Conservation (phyloP, 2,888 invertebrate species). For the Pandemis corylana region DNA sequence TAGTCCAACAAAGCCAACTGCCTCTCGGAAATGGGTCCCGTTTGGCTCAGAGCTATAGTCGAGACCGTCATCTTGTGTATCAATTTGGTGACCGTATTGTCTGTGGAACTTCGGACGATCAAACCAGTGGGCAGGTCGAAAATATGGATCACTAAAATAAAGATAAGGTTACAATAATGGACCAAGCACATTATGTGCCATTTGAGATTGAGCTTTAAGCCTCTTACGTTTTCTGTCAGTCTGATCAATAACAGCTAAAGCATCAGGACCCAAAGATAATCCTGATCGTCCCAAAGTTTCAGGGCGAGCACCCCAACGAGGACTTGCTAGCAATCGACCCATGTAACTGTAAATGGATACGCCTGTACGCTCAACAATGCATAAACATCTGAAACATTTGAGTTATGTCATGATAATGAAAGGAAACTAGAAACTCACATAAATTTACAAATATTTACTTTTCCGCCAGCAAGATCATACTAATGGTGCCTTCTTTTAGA, state of each 20-base stretch:
- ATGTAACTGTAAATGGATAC: constrained; percentile 97
- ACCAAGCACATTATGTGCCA: too few species aligned
- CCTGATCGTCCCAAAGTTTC: constrained; percentile 91
- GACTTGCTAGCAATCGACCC: constrained; percentile 93
- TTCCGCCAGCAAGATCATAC: constrained; percentile 91
- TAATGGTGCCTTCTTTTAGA: constrained; percentile 93
- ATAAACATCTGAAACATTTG: constrained; percentile 89
- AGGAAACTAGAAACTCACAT: too few species aligned
- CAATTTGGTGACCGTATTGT: constrained; percentile 89
- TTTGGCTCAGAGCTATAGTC: constrained; percentile 93
- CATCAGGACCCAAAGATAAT: constrained; percentile 94
- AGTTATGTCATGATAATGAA: neutral
- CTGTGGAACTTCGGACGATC: constrained; percentile 88
- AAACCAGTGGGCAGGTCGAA: constrained; percentile 90
- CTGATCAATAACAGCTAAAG: constrained; percentile 93
- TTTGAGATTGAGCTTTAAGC: neutral
- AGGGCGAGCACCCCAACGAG: constrained; percentile 94
- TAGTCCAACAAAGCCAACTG: constrained; percentile 95
- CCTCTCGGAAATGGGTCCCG: constrained; percentile 91
- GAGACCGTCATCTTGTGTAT: constrained; percentile 91
- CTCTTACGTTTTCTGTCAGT: constrained; percentile 90
- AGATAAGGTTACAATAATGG: neutral
- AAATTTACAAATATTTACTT: constrained; percentile 83
- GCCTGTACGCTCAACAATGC: constrained; percentile 93
- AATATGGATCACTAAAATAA: constrained; percentile 87